These are phyloP conservation scores for Tachycineta bicolor DNA, from an alignment of 2,113 vertebrate genomes.

Conservation along the genomic window DNA sequence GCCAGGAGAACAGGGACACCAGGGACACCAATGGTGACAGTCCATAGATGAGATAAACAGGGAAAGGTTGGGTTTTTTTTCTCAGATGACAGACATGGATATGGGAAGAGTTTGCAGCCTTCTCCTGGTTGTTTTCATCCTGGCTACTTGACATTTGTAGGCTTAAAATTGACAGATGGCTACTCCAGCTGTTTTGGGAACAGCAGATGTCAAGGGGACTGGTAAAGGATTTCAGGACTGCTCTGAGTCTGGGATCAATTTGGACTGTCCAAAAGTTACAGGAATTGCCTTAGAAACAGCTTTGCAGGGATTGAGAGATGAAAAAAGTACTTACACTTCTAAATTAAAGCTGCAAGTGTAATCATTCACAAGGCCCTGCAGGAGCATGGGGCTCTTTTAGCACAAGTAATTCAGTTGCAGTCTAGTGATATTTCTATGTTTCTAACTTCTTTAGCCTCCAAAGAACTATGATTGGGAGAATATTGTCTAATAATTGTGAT, in stretches of 20 bases:
- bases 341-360: not conserved
- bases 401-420: not conserved
- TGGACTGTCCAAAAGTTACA: not conserved
- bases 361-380: not conserved
- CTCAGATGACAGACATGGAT: not conserved
- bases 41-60: not conserved
- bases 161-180: conserved; percentile 3
- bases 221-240: not conserved
- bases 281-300: not conserved
- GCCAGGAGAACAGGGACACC: not conserved
- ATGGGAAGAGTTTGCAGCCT: not conserved
- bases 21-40: no score
- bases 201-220: not conserved
- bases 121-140: not conserved
- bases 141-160: not conserved
- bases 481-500: not conserved
- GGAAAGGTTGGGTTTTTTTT: not conserved
- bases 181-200: not conserved
- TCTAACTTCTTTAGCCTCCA: not conserved
- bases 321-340: not conserved
- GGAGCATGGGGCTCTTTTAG: not conserved
- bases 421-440: not conserved
- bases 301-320: not conserved
- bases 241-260: not conserved
- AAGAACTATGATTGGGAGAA: not conserved